Conservation (phyloP, 2,113 vertebrate genomes). For the Chaenocephalus aceratus region DNA sequence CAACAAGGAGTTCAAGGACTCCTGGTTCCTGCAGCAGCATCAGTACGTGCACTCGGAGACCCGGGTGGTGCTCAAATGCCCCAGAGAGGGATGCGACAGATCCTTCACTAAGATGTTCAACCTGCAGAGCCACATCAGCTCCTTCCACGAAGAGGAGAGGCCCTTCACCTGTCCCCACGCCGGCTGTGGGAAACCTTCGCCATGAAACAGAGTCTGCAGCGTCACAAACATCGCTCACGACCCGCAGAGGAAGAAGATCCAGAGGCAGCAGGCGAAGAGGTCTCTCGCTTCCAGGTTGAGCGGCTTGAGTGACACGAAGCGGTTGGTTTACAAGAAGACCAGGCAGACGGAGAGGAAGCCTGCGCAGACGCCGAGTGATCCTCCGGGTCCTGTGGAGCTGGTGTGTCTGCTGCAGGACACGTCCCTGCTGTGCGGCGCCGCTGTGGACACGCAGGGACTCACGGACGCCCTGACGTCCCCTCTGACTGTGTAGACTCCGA, state of each 20-base stretch:
- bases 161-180: conserved; percentile 85
- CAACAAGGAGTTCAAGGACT: conserved; percentile 85
- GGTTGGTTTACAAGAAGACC: not conserved
- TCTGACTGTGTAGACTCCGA: conserved; percentile 41
- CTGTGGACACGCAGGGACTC: conserved; percentile 38
- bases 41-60: conserved; percentile 83
- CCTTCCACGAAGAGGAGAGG: conserved; percentile 89
- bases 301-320: conserved; percentile 78
- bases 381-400: conserved; percentile 51
- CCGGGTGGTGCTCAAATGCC: conserved; percentile 85
- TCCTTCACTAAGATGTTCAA: conserved; percentile 93
- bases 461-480: conserved; percentile 23
- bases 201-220: conserved; percentile 92
- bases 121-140: conserved; percentile 91
- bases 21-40: conserved; percentile 89
- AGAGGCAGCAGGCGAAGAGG: conserved; percentile 79
- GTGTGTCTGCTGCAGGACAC: conserved; percentile 74
- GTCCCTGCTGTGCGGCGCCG: conserved; percentile 43
- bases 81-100: conserved; percentile 86
- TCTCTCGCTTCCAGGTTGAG: conserved; percentile 91
- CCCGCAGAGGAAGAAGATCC: conserved; percentile 87
- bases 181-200: conserved; percentile 89
- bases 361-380: not conserved
- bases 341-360: not conserved
- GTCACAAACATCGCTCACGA: conserved; percentile 89